A percentile compares a stretch with the other conserved stretches of the same genome.
These are phyloP conservation scores for Leucosticte australis DNA, from an alignment of 2,113 vertebrate genomes.

Conservation along the genomic window DNA sequence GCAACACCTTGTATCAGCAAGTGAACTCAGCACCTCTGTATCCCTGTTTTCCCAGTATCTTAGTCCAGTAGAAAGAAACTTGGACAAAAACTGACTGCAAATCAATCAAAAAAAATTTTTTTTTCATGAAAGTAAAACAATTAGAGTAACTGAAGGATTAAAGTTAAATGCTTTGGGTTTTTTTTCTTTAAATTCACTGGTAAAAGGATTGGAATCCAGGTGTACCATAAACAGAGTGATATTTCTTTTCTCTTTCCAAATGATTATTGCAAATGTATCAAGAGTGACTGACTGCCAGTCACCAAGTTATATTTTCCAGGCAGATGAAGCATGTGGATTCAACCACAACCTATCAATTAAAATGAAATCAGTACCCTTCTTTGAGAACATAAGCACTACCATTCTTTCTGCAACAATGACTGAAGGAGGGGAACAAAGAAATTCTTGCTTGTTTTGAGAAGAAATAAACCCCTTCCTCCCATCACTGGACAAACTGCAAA, in stretches of 20 bases:
- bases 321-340: neutral
- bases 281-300: neutral
- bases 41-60: neutral
- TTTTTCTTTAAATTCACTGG: neutral
- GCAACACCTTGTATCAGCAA: neutral
- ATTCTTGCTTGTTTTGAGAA: neutral
- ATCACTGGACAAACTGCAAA: neutral
- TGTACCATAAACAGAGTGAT: neutral
- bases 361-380: neutral
- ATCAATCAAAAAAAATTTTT: neutral
- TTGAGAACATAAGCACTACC: neutral
- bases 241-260: neutral
- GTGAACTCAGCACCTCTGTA: neutral
- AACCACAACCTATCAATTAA: neutral
- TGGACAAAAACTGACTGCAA: neutral
- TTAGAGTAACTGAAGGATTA: neutral
- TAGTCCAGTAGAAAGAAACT: neutral
- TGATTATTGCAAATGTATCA: neutral
- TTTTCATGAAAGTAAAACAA: neutral
- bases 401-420: neutral
- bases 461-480: neutral
- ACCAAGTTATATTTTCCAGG: neutral
- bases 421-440: neutral
- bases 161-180: neutral
- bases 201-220: neutral